Conservation (phyloP, 2,113 vertebrate species). For the Rostratula benghalensis region DNA sequence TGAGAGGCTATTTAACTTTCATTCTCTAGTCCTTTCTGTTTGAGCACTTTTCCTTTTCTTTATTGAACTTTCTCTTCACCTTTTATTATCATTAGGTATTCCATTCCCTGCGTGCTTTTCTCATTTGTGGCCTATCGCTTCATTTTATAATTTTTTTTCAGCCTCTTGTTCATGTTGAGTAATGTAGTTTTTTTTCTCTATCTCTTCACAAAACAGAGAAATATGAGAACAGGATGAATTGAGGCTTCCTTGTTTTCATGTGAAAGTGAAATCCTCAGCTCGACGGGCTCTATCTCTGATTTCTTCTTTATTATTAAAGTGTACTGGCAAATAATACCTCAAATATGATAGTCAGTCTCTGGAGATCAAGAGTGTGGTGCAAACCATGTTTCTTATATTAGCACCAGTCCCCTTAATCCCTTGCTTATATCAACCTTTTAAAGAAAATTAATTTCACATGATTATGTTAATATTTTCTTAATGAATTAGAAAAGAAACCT, state of each 20-base stretch:
- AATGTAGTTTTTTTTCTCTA: neutral
- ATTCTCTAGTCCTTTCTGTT: neutral
- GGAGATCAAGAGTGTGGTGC: neutral
- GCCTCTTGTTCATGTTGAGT: neutral
- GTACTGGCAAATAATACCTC: neutral
- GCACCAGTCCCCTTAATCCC: slow-evolving; percentile 33
- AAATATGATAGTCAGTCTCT: neutral
- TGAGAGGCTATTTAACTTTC: slow-evolving; percentile 17
- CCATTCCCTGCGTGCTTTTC: slow-evolving; percentile 1
- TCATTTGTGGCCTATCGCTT: slow-evolving; percentile 49
- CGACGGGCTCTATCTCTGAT: neutral
- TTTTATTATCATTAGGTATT: slow-evolving; percentile 30
- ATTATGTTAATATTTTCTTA: slow-evolving; percentile 69
- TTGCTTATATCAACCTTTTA: slow-evolving; percentile 33
- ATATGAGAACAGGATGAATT: neutral
- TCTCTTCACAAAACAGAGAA: slow-evolving; percentile 21
- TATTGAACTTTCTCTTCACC: slow-evolving; percentile 4
- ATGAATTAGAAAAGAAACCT: slow-evolving; percentile 60
- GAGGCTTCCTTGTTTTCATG: neutral
- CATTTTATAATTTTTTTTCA: slow-evolving; percentile 56
- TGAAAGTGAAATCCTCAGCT: slow-evolving; percentile 35
- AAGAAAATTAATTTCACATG: slow-evolving; percentile 59
- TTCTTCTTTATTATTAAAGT: neutral
- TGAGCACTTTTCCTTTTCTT: slow-evolving; percentile 5
- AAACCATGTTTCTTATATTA: slow-evolving; percentile 41